These are phyloP conservation scores for Spondyliosoma cantharus DNA, from an alignment of 2,797 vertebrate species.

Conservation along the genomic window DNA sequence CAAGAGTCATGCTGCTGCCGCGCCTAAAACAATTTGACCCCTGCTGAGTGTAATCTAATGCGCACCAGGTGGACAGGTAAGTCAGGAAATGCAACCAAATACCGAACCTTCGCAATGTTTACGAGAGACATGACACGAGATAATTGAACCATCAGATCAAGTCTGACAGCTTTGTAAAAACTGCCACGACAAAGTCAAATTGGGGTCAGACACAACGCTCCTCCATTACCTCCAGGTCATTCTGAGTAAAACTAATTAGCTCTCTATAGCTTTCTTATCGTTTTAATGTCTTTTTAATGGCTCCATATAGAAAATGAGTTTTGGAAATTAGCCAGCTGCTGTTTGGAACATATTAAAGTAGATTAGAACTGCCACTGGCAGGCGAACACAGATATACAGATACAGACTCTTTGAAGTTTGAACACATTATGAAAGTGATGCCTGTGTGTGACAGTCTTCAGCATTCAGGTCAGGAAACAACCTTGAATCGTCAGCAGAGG, in stretches of 20 bases:
- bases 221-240: not conserved
- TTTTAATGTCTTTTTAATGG: slow-evolving; percentile 27
- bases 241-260: not conserved
- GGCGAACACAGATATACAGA: not conserved
- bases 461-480: not conserved
- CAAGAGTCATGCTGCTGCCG: not conserved
- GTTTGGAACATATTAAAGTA: not conserved
- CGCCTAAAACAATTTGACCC: too few species aligned
- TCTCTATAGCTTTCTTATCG: not conserved
- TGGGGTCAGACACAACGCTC: not conserved
- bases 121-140: not conserved
- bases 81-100: not conserved
- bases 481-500: slow-evolving; percentile 24
- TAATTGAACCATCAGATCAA: not conserved
- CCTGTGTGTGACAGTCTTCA: not conserved
- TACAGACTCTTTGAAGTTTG: not conserved
- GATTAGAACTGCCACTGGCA: slow-evolving; percentile 15
- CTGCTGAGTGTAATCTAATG: too few species aligned
- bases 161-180: not conserved
- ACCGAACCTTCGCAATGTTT: not conserved
- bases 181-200: not conserved
- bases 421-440: not conserved
- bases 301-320: slow-evolving; percentile 25
- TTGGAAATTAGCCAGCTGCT: slow-evolving; percentile 15
- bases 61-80: not conserved